Percentiles rank a stretch among this genome's conserved stretches.
These are phyloP conservation scores for Heliconius hermathena DNA, from an alignment of 1,140 invertebrate species.

Conservation along the genomic window DNA sequence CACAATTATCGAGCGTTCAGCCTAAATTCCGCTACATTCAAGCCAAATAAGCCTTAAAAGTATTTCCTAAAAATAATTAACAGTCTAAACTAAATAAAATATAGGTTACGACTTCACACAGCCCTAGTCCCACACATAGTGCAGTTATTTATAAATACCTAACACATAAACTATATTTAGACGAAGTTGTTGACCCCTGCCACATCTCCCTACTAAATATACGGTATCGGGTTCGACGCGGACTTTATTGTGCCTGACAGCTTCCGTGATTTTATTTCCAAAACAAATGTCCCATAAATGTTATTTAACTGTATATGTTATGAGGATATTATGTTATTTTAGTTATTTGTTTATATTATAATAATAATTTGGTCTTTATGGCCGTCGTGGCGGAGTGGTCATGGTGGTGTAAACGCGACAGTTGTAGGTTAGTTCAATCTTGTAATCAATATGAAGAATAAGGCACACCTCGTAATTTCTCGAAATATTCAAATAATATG, in stretches of 20 bases:
- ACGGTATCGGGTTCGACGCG: slow-evolving; percentile 21
- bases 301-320: background rate
- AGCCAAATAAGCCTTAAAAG: too few relatives aligned
- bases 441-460: too few relatives aligned
- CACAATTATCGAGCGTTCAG: too few relatives aligned
- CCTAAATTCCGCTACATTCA: too few relatives aligned
- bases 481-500: too few relatives aligned
- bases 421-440: too few relatives aligned
- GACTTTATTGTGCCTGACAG: slow-evolving; percentile 20
- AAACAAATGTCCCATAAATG: background rate
- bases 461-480: too few relatives aligned
- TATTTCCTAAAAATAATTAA: too few relatives aligned
- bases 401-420: too few relatives aligned
- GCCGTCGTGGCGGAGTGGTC: too few relatives aligned
- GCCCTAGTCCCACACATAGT: slow-evolving; percentile 23
- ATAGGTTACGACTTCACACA: background rate
- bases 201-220: slow-evolving; percentile 22
- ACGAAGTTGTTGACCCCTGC: slow-evolving; percentile 42
- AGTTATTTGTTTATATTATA: background rate
- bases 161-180: slow-evolving; percentile 45
- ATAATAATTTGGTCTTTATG: background rate
- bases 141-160: slow-evolving; percentile 41
- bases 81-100: background rate
- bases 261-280: slow-evolving; percentile 18
- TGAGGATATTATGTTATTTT: background rate